A percentile compares a stretch with the other conserved stretches of the same genome.
phyloP scores from a whole-genome alignment of 2,888 invertebrate species.

The Brenthis hecate region DNA sequence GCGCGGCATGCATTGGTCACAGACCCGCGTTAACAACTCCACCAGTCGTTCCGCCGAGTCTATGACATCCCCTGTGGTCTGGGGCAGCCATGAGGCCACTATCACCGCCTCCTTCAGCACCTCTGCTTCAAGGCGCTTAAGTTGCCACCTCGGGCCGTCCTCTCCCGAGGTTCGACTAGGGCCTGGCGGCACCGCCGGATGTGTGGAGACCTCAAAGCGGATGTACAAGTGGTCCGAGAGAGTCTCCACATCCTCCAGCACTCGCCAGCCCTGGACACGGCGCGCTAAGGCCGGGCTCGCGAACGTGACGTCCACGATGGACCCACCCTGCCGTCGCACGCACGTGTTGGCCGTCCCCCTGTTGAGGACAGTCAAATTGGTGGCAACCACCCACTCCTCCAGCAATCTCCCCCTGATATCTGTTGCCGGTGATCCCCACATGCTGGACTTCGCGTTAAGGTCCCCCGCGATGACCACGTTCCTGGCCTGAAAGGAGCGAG shows the following conservation, averaged over 20 bases:
- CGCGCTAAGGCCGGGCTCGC: not conserved
- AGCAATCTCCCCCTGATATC: too few relatives aligned
- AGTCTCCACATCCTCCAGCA: not conserved
- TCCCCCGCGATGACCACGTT: not conserved
- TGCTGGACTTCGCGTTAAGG: not conserved
- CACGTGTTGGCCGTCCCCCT: too few relatives aligned
- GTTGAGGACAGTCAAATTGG: too few relatives aligned
- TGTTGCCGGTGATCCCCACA: not conserved
- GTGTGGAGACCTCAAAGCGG: not conserved
- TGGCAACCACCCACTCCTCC: too few relatives aligned
- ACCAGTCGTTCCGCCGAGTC: not conserved
- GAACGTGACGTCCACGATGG: not conserved
- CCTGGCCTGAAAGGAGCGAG: not conserved
- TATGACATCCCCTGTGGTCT: not conserved
- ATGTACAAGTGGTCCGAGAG: not conserved
- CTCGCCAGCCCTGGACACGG: not conserved
- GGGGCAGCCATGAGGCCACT: not conserved
- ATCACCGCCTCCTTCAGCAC: not conserved
- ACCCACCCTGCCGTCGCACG: not conserved
- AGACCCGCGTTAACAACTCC: not conserved
- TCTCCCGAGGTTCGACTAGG: not conserved
- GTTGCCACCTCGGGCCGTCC: not conserved
- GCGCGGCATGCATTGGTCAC: not conserved
- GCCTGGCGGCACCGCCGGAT: not conserved
- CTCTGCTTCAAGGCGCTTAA: not conserved